Base-by-base conservation (phyloP, 2,888 invertebrate species). In the Tetragnatha montana region DNA sequence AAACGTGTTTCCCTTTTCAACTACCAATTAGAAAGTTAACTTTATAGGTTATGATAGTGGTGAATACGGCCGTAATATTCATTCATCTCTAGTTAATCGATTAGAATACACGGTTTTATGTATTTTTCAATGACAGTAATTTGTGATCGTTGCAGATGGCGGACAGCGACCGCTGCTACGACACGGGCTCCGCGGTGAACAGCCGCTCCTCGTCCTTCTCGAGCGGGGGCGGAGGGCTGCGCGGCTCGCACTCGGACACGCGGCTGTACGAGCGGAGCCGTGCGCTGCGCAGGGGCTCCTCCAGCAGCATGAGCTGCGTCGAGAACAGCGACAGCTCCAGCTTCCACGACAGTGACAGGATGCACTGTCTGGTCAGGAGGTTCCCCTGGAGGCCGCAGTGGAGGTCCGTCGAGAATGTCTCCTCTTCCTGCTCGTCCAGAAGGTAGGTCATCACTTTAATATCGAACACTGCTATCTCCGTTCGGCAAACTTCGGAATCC, bases 311-410 rank as follows among this genome's bases (percentile, higher is more conserved):
- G 84, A 91, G 91, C 35, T 85, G 91, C 81, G 87, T 91, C n/a
- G 91, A 91, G 21, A 87, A 84, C 2, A 91, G 91, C 19, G 91
- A 91, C 68, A 91, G 91, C 35, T 91, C 91, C 35, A 91, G 91
- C 70, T 35, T 91, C 7, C 88, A 91, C 35, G 91, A 91, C 69
- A 35, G 88, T 10, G 91, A 89, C 19, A 73, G 71, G 19, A 60
- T 76, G 19, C 81, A 85, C 49, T 84, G 60, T 21, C 19, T 88
- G 8, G 22, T 87, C 14, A 74, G 60, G 51, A 87, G 69, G 35
- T 83, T 80, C 14, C 87, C 87, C 3, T 87, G 87, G 84, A 84
- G 81, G 68, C 78, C 82, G 0, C 82, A 87, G 19, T 89, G 89
- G 89, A 74, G 87, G 7, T 90, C 90, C 0, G 6, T 84, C 10